These are phyloP conservation scores for Capricornis sumatraensis DNA, from an alignment of 2,113 vertebrate genomes.

Conservation along the genomic window DNA sequence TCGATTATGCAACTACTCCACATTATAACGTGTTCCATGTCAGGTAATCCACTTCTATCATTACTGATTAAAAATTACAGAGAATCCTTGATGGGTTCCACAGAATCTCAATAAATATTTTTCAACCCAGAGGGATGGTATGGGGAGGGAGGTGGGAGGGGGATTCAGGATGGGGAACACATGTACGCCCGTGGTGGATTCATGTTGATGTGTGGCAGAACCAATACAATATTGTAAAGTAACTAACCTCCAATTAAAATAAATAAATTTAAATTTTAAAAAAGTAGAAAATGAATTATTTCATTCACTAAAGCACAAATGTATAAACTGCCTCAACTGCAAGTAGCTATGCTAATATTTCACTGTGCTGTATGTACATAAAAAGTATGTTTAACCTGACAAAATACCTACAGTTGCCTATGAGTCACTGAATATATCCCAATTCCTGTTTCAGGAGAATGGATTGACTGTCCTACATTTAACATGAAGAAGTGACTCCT, in stretches of 20 bases:
- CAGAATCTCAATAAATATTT: not conserved
- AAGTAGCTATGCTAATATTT: not conserved
- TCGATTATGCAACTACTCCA: not conserved
- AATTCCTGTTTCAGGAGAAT: not conserved
- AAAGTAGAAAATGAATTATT: not conserved
- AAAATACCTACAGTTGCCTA: not conserved
- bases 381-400: not conserved
- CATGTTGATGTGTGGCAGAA: too few relatives aligned
- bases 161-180: too few relatives aligned
- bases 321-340: not conserved
- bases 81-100: not conserved
- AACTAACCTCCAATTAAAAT: too few relatives aligned
- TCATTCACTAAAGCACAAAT: slow-evolving; percentile 10
- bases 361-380: not conserved
- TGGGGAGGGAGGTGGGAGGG: too few relatives aligned
- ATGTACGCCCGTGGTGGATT: too few relatives aligned
- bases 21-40: not conserved
- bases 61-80: not conserved
- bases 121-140: not conserved
- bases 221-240: too few relatives aligned
- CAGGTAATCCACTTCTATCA: not conserved
- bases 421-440: not conserved
- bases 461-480: not conserved
- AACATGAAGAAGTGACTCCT: not conserved
- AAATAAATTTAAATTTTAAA: too few relatives aligned